A percentile compares a stretch with the other conserved stretches of the same genome.
These are phyloP conservation scores for Solenopsis fugax DNA, from an alignment of 1,140 invertebrate genomes.

Conservation along the genomic window DNA sequence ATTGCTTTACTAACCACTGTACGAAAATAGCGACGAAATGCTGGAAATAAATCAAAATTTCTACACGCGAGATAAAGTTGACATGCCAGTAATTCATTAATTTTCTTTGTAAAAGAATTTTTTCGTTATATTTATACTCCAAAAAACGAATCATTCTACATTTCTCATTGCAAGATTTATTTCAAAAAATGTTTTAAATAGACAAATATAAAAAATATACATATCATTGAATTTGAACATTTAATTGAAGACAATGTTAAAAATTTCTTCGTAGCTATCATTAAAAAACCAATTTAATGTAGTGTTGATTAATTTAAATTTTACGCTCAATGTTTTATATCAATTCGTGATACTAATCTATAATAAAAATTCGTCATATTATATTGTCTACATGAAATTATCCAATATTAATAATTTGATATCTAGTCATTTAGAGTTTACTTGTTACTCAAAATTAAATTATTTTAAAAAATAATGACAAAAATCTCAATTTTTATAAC, in stretches of 20 bases:
- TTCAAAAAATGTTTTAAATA: background rate
- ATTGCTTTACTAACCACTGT: background rate
- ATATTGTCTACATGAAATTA: no score
- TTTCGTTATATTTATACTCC: background rate
- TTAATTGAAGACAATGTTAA: background rate
- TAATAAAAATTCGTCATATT: background rate
- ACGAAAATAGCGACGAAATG: background rate
- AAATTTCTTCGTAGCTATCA: background rate
- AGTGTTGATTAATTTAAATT: constrained; percentile 21
- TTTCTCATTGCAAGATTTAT: background rate
- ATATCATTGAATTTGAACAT: background rate
- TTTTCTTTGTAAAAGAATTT: constrained; percentile 4
- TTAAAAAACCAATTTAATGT: background rate
- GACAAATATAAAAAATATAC: background rate
- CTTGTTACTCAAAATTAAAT: no score
- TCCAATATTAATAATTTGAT: background rate
- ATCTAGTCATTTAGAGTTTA: background rate
- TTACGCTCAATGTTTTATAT: background rate
- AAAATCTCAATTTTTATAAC: no score
- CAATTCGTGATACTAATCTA: background rate
- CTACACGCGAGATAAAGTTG: background rate
- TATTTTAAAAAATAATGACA: no score
- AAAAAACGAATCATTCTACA: background rate
- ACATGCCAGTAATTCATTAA: background rate
- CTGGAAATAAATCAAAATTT: constrained; percentile 37